These are phyloP conservation scores for Colistium nudipinnis DNA, from an alignment of 2,113 vertebrate genomes.

Conservation along the genomic window DNA sequence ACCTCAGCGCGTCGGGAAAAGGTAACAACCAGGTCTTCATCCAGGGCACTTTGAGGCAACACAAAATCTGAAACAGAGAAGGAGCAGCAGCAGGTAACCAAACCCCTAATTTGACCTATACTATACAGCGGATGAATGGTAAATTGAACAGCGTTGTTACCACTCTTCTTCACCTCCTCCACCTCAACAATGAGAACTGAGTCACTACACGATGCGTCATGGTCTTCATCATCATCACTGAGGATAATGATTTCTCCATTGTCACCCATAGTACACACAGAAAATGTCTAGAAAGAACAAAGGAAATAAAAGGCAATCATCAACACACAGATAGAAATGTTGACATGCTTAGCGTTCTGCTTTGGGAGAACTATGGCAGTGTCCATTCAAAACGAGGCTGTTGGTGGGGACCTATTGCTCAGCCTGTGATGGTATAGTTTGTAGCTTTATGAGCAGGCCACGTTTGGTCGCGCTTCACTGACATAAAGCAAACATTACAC, in stretches of 20 bases:
- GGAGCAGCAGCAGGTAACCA: neutral
- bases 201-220: conserved; percentile 20
- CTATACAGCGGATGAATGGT: neutral
- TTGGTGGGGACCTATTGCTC: no score
- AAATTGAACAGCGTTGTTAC: conserved; percentile 3
- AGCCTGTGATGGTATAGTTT: no score
- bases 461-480: no score
- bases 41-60: conserved; percentile 37
- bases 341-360: no score
- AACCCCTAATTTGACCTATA: neutral
- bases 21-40: conserved; percentile 80
- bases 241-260: conserved; percentile 73
- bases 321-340: neutral
- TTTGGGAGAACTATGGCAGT: no score
- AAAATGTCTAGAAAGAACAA: neutral
- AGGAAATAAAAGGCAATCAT: fast-evolving
- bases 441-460: no score
- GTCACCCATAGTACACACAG: conserved; percentile 38
- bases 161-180: conserved; percentile 24
- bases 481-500: no score
- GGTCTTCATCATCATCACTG: conserved; percentile 69
- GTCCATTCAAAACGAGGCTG: no score
- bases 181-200: conserved; percentile 71
- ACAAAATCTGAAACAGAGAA: conserved; percentile 46
- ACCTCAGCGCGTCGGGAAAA: conserved; percentile 72